Conservation (phyloP, 2,888 invertebrate genomes). For the Sturmia bella region DNA sequence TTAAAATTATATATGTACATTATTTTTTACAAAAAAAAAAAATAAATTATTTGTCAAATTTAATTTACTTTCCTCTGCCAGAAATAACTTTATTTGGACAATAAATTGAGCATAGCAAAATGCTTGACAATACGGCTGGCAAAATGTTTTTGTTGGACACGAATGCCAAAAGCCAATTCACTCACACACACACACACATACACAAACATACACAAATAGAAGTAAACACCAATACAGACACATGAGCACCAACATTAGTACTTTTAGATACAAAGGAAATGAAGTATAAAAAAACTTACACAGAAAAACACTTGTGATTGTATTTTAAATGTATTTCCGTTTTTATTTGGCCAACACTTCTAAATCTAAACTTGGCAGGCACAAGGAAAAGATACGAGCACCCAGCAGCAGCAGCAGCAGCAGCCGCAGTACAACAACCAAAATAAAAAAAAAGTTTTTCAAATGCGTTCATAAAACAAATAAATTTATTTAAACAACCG, state of each 20-base stretch:
- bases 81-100: constrained; percentile 68
- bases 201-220: constrained; percentile 19
- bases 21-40: constrained; percentile 4
- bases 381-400: constrained; percentile 2
- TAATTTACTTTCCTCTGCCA: constrained; percentile 64
- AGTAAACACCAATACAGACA: constrained; percentile 8
- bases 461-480: constrained; percentile 47
- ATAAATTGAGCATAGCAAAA: constrained; percentile 70
- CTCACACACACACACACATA: not conserved
- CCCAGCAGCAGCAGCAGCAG: not conserved
- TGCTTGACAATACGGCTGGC: constrained; percentile 58
- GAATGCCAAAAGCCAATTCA: not conserved
- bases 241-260: not conserved
- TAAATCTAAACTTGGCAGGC: constrained; percentile 55
- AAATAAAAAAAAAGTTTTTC: constrained; percentile 12
- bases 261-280: constrained; percentile 51
- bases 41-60: constrained; percentile 45
- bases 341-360: constrained; percentile 70
- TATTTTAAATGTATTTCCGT: constrained; percentile 70
- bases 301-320: constrained; percentile 68
- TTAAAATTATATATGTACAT: constrained; percentile 17
- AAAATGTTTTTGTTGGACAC: constrained; percentile 55
- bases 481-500: constrained; percentile 29
- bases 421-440: too few species aligned
- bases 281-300: constrained; percentile 56